Base-by-base conservation (phyloP, 2,113 vertebrate genomes). In the Rostratula benghalensis region DNA sequence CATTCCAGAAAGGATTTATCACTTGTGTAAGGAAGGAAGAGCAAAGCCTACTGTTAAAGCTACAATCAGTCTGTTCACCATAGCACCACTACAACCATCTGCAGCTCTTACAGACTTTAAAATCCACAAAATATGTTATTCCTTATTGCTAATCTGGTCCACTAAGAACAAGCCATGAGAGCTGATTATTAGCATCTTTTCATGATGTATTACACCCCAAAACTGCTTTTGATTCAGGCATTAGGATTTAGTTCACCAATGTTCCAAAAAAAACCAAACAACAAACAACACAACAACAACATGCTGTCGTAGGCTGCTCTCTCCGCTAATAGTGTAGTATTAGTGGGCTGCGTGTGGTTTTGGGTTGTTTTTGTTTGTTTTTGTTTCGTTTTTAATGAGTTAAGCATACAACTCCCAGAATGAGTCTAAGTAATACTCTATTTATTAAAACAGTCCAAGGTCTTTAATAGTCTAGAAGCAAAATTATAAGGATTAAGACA, bases 341-440 rank as follows among this genome's bases (percentile, higher is more conserved):
- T 9, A 18, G 1, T 4, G 2, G 28, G 51, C 14, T 13, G 25
- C n/a, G n/a, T n/a, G n/a, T n/a, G n/a, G n/a, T 4, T 31, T 59
- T 19, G 50, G 50, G 12, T 50, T 50, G 4, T 46, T 46, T 31
- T 51, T 51, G 11, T 13, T 46, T 46, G 4, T 46, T 46, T 31
- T 51, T 51, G 11, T 13, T 46, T 46, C 14, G 14, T 45, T 45
- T 45, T 45, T 21, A 46, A 13, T 1, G 7, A 13, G 24, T 76
- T 0, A 11, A 41, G 5, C 7, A 57, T 3, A 1, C 25, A 65
- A 4, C 11, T 35, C 10, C 23, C 6, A 30, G 11, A 76, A 46
- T 43, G 1, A 86, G 9, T 37, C 11, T 9, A 25, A 50, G 11
- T 17, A 67, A 80, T 6, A 10, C 5, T 11, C 0, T 13, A 39